Conservation (phyloP, 2,888 invertebrate species). For the Volucella inflata region DNA sequence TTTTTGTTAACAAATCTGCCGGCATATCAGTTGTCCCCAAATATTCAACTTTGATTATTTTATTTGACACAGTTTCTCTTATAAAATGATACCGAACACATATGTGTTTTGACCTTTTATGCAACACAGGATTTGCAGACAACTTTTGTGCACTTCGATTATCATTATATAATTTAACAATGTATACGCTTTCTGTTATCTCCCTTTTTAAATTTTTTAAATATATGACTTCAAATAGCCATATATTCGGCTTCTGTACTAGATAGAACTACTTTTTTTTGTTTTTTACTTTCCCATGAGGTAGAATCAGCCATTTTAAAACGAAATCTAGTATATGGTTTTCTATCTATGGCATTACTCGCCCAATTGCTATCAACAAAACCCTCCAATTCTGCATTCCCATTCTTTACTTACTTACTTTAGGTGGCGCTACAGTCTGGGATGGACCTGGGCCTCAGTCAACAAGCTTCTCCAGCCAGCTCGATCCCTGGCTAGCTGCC, state of each 20-base stretch:
- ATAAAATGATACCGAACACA: slow-evolving; percentile 1
- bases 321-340: slow-evolving; percentile 17
- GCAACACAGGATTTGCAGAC: slow-evolving; percentile 4
- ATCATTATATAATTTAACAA: slow-evolving; percentile 3
- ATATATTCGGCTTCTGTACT: slow-evolving; percentile 24
- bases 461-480: too few relatives aligned
- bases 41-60: neutral
- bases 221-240: slow-evolving; percentile 2
- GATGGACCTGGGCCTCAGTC: too few relatives aligned
- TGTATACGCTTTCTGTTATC: neutral
- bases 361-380: slow-evolving; percentile 28
- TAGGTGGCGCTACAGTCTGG: too few relatives aligned
- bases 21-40: neutral
- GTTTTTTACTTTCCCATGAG: slow-evolving; percentile 18
- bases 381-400: slow-evolving; percentile 4
- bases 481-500: too few relatives aligned
- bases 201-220: neutral
- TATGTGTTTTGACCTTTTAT: slow-evolving; percentile 9
- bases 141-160: slow-evolving; percentile 15
- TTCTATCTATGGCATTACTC: slow-evolving; percentile 15
- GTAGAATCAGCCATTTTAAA: neutral
- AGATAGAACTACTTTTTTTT: slow-evolving; percentile 2
- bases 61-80: slow-evolving; percentile 7
- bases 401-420: too few relatives aligned
- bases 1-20: slow-evolving; percentile 10